Evolutionary conservation across 2,888 invertebrate species (phyloP).

Genomic region (Nezara viridula): DNA sequence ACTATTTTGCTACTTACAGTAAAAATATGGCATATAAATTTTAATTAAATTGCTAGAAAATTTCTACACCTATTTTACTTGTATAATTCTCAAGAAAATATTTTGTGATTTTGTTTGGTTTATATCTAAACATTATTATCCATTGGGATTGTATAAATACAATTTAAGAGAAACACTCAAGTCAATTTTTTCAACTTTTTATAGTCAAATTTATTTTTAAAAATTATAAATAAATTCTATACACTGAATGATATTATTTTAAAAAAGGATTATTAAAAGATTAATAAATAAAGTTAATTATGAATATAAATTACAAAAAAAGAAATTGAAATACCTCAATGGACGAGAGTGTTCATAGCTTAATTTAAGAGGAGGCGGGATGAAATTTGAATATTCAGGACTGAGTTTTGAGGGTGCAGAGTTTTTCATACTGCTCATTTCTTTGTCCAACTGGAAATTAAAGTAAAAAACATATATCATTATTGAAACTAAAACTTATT

Average conservation of each 20-base stretch:
- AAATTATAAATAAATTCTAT: no score
- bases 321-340: constrained; percentile 31
- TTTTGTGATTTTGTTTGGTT: no score
- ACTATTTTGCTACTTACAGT: neutral
- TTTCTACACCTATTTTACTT: neutral
- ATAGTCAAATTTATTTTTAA: no score
- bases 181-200: no score
- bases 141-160: neutral
- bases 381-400: constrained; percentile 67
- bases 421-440: constrained; percentile 61
- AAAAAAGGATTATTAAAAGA: neutral
- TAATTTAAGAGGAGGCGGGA: constrained; percentile 66
- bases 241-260: no score
- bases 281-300: neutral
- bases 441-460: constrained; percentile 63
- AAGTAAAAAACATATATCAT: neutral
- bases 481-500: neutral
- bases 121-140: no score
- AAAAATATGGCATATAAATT: neutral
- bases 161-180: neutral
- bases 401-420: constrained; percentile 65
- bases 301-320: neutral
- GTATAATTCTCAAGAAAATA: no score
- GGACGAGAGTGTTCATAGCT: constrained; percentile 49
- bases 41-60: neutral